Evolutionary conservation across 2,113 vertebrate species (phyloP).

Genomic region (Tachuris rubrigastra): DNA sequence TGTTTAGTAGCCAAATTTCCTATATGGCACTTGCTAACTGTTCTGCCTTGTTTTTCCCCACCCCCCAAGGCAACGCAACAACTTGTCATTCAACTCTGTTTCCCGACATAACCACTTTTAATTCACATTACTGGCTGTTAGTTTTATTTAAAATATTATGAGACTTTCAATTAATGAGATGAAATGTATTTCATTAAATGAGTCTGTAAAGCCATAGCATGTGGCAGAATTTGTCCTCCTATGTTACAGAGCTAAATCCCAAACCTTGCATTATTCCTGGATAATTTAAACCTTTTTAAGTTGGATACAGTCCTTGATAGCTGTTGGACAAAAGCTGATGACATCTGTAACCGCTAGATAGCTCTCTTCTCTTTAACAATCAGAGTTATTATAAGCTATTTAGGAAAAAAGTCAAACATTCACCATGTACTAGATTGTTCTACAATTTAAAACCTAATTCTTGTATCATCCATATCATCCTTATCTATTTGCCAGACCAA

Average conservation of each 20-base stretch:
- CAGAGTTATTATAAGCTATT: not conserved
- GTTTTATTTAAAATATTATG: not conserved
- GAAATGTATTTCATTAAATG: not conserved
- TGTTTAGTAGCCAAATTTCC: not conserved
- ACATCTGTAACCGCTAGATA: conserved; percentile 21
- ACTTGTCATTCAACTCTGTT: not conserved
- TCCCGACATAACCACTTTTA: not conserved
- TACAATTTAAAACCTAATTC: not conserved
- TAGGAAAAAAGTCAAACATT: not conserved
- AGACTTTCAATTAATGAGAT: not conserved
- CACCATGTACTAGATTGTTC: not conserved
- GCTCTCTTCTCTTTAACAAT: conserved; percentile 1
- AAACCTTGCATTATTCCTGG: not conserved
- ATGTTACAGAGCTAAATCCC: not conserved
- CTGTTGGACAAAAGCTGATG: conserved; percentile 46
- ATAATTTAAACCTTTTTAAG: conserved; percentile 44
- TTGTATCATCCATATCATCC: not conserved
- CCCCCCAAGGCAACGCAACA: not conserved
- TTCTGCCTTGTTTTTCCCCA: not conserved
- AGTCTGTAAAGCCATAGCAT: not conserved
- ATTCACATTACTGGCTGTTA: not conserved
- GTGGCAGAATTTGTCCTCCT: not conserved
- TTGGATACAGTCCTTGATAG: conserved; percentile 28
- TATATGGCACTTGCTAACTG: not conserved
- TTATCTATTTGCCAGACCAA: not conserved